Conservation (phyloP, 2,113 vertebrate genomes). For the Setophaga petechia region DNA sequence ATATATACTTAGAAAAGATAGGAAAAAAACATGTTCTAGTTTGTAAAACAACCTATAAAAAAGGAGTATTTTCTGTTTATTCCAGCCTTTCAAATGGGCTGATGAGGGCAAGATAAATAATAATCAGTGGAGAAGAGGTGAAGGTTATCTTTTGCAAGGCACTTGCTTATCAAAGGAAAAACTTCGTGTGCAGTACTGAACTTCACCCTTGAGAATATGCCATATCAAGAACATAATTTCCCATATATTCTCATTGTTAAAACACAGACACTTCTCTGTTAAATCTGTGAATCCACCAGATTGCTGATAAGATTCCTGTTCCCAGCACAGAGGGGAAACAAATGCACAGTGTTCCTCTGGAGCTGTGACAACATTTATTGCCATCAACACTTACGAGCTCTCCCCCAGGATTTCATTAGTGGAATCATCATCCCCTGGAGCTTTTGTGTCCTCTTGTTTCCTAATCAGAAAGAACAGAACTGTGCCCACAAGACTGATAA, state of each 20-base stretch:
- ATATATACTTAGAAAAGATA: background rate
- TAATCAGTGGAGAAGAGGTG: background rate
- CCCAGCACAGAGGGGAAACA: background rate
- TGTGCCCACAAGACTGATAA: conserved; percentile 94
- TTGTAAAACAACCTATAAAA: background rate
- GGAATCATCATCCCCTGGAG: conserved; percentile 70
- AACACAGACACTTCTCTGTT: background rate
- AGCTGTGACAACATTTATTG: background rate
- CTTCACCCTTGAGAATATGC: background rate
- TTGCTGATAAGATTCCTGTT: background rate
- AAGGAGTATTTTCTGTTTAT: background rate
- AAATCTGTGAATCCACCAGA: background rate
- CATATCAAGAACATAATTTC: background rate
- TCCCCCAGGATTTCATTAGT: conserved; percentile 66
- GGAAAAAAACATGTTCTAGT: background rate
- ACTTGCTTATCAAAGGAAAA: background rate
- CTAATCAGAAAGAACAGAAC: conserved; percentile 97
- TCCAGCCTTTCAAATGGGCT: background rate
- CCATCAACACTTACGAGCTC: conserved; percentile 62
- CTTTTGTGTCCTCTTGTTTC: conserved; percentile 75
- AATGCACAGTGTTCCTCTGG: background rate
- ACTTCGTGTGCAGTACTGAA: background rate
- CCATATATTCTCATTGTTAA: background rate
- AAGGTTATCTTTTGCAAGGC: background rate
- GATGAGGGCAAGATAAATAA: background rate